Percentiles rank a stretch among this genome's conserved stretches.
Evolutionary conservation across 1,140 invertebrate species (phyloP).

Genomic region (Leucophenga varia): DNA sequence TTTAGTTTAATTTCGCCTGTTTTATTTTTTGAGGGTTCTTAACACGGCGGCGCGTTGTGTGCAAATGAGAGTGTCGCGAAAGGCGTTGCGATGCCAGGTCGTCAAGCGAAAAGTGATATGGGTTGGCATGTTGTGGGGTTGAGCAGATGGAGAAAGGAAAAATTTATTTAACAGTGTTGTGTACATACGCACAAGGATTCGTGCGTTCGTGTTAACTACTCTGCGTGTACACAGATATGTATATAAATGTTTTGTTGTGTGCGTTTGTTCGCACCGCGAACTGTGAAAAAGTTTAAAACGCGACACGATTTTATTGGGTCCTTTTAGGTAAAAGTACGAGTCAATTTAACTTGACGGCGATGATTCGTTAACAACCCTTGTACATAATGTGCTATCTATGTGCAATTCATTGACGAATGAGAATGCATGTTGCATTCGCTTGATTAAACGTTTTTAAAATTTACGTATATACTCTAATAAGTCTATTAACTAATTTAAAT

Average conservation of each 20-base stretch:
- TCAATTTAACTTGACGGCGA: slow-evolving; percentile 4
- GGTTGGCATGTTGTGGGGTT: too few species aligned
- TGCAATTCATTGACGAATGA: slow-evolving; percentile 31
- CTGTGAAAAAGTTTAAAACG: slow-evolving; percentile 51
- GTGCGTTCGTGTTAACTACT: too few species aligned
- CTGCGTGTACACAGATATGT: too few species aligned
- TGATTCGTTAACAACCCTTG: slow-evolving; percentile 14
- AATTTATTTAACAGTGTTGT: too few species aligned
- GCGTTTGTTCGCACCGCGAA: slow-evolving; percentile 43
- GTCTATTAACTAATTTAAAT: too few species aligned
- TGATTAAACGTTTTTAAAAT: slow-evolving; percentile 9
- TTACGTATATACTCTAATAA: slow-evolving; percentile 10
- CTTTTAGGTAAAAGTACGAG: slow-evolving; percentile 33
- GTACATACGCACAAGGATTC: too few species aligned
- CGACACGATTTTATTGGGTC: slow-evolving; percentile 49
- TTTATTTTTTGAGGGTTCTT: slow-evolving; percentile 45
- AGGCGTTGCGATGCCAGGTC: slow-evolving; percentile 43
- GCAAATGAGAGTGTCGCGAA: slow-evolving; percentile 35
- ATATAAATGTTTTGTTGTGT: slow-evolving; percentile 21
- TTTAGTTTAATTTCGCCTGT: slow-evolving; percentile 19
- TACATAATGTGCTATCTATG: slow-evolving; percentile 24
- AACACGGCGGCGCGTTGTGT: slow-evolving; percentile 10
- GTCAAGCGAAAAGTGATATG: slow-evolving; percentile 28
- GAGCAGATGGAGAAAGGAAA: too few species aligned
- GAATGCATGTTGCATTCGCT: slow-evolving; percentile 25